These are phyloP conservation scores for Halcyon chelicuti DNA, from an alignment of 2,797 vertebrate genomes.

Conservation along the genomic window DNA sequence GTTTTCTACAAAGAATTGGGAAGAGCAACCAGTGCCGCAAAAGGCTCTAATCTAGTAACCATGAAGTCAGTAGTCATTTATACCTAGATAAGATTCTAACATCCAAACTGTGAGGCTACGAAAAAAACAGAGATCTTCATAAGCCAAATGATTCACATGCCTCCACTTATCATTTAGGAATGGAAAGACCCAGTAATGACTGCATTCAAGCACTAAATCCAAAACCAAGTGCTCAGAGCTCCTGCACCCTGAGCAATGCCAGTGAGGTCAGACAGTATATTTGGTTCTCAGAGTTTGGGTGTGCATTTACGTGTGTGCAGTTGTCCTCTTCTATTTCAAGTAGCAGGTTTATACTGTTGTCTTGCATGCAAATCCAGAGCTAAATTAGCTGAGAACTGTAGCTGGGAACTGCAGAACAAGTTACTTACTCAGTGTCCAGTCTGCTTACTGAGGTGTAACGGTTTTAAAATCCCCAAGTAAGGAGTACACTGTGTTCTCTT, in stretches of 20 bases:
- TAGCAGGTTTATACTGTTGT: conserved; percentile 42
- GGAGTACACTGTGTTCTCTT: conserved; percentile 56
- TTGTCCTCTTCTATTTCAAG: neutral
- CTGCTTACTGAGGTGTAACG: conserved; percentile 66
- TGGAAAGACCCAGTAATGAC: conserved; percentile 26
- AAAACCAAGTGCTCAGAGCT: neutral
- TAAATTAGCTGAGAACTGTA: neutral
- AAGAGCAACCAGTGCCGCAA: neutral
- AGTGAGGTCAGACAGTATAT: neutral
- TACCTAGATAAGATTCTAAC: neutral
- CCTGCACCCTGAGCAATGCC: neutral
- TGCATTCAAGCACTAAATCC: conserved; percentile 17
- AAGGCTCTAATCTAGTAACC: neutral
- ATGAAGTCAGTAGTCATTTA: conserved; percentile 4
- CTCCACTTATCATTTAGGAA: conserved; percentile 20
- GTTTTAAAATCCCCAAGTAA: conserved; percentile 54
- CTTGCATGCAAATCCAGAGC: neutral
- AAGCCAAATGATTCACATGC: conserved; percentile 34
- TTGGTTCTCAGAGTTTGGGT: neutral
- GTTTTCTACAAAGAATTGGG: neutral
- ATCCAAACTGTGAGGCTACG: neutral
- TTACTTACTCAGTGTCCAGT: conserved; percentile 56
- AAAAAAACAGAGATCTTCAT: neutral
- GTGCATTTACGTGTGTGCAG: neutral
- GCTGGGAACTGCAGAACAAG: neutral